Conservation (phyloP, 2,797 vertebrate species). For the Mionectes olivaceus region DNA sequence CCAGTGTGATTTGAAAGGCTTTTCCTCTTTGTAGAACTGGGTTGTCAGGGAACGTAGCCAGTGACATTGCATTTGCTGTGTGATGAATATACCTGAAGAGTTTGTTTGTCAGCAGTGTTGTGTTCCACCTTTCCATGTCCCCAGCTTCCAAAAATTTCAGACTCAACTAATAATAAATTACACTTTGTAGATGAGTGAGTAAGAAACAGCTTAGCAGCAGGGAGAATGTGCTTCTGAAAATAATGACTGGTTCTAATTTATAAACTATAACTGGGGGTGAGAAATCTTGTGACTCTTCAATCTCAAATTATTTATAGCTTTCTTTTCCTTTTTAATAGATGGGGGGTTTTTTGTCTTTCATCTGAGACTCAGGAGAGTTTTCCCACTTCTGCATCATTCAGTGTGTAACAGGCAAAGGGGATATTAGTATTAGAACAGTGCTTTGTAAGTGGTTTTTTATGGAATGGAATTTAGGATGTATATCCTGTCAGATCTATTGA, state of each 20-base stretch:
- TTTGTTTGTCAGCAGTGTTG: slow-evolving; percentile 8
- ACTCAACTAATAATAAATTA: slow-evolving; percentile 38
- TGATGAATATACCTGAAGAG: slow-evolving; percentile 39
- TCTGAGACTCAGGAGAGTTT: background rate
- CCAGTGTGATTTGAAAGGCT: background rate
- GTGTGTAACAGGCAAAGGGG: slow-evolving; percentile 3
- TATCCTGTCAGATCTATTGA: slow-evolving; percentile 42
- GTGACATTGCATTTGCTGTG: slow-evolving; percentile 1
- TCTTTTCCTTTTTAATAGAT: background rate
- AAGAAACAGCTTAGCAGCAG: slow-evolving; percentile 1
- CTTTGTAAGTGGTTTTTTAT: background rate
- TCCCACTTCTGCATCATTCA: slow-evolving; percentile 2
- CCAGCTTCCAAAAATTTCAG: background rate
- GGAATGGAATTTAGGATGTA: slow-evolving; percentile 22
- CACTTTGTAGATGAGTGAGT: background rate
- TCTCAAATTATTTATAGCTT: slow-evolving; percentile 50
- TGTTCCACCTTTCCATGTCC: slow-evolving; percentile 25
- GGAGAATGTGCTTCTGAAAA: background rate
- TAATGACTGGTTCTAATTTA: slow-evolving; percentile 31
- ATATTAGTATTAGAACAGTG: slow-evolving; percentile 37
- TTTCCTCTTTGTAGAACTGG: background rate
- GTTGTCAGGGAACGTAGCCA: slow-evolving; percentile 29
- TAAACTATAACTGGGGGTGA: slow-evolving; percentile 33
- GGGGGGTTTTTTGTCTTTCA: background rate
- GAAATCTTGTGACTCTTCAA: slow-evolving; percentile 45